Percentiles rank a stretch among this genome's conserved stretches.
Conservation (phyloP, 2,113 vertebrate species). For the Muntiacus reevesi region DNA sequence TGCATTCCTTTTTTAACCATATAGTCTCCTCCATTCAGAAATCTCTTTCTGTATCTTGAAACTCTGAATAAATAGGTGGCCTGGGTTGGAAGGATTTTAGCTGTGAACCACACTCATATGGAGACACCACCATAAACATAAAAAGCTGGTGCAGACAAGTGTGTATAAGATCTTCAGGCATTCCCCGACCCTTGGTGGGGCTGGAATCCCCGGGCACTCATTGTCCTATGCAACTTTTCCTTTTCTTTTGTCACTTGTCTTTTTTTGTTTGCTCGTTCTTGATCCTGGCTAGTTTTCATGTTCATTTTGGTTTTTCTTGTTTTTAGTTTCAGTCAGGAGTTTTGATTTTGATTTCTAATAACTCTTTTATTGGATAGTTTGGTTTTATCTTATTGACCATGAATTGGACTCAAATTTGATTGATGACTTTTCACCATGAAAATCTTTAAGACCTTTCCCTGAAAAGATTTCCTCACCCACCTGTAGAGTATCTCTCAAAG, state of each 20-base stretch:
- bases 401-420: slow-evolving; percentile 11
- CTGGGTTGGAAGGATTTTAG: neutral
- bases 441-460: neutral
- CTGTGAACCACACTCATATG: neutral
- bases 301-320: neutral
- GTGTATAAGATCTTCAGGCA: neutral
- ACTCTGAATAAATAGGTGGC: neutral
- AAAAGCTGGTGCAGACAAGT: neutral
- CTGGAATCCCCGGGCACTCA: neutral
- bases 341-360: neutral
- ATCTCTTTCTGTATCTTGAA: neutral
- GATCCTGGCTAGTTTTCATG: neutral
- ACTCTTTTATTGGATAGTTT: neutral
- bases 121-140: neutral
- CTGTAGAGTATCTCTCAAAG: neutral
- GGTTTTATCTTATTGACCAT: neutral
- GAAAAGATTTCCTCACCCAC: neutral
- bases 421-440: neutral
- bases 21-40: neutral
- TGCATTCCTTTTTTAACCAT: neutral
- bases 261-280: neutral
- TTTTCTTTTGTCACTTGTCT: neutral
- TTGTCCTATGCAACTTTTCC: neutral
- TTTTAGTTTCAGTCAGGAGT: neutral
- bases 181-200: neutral